These are phyloP conservation scores for Pseudochaenichthys georgianus DNA, from an alignment of 2,797 vertebrate species.

Conservation along the genomic window DNA sequence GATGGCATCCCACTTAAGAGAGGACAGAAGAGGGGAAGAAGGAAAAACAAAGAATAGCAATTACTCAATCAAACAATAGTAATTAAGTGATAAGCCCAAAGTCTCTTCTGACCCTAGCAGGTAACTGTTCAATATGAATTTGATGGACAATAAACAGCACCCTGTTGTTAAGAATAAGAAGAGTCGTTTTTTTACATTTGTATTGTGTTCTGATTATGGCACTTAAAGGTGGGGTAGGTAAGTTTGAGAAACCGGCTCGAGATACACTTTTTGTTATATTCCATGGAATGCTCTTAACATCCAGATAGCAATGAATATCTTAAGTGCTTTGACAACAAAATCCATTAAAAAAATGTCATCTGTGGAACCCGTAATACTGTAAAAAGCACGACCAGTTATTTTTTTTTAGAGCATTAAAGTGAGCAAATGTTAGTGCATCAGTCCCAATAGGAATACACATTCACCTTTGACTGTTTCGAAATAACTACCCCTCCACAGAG, in stretches of 20 bases:
- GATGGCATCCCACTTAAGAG: conserved; percentile 93
- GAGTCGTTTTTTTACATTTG: not conserved
- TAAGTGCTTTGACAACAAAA: too few species aligned
- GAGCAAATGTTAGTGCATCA: not conserved
- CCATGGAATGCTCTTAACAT: too few species aligned
- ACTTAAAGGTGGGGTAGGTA: not conserved
- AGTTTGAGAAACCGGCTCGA: too few species aligned
- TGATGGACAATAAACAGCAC: not conserved
- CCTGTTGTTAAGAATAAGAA: not conserved
- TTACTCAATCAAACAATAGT: conserved; percentile 4
- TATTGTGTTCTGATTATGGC: conserved; percentile 1
- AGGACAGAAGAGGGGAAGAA: not conserved
- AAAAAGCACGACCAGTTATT: too few species aligned
- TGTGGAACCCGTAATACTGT: too few species aligned
- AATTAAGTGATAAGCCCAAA: conserved; percentile 8
- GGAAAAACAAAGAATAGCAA: not conserved
- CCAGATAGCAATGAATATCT: too few species aligned
- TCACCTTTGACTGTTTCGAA: not conserved
- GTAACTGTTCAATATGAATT: conserved; percentile 5
- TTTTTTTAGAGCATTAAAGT: not conserved
- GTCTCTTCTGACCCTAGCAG: not conserved
- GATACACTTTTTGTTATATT: too few species aligned
- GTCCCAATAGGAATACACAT: not conserved
- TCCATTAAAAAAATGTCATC: too few species aligned
- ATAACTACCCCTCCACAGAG: not conserved